Evolutionary conservation across 2,797 vertebrate genomes (phyloP).

Genomic region (Gastrophryne carolinensis): DNA sequence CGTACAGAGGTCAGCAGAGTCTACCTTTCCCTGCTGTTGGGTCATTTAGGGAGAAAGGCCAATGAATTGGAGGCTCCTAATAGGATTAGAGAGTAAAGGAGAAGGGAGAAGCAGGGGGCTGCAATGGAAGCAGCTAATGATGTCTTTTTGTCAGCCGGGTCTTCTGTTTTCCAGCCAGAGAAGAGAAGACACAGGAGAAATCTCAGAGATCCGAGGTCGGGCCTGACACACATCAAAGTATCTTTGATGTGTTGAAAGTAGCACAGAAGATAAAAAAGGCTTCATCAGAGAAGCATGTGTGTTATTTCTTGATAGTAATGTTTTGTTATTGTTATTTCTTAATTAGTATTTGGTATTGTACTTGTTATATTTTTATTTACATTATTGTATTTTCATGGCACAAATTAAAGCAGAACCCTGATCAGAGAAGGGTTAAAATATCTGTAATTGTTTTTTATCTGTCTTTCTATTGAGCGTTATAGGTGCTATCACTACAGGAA

Average conservation of each 20-base stretch:
- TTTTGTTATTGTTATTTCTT: too few relatives aligned
- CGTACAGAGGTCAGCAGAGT: conserved; percentile 8
- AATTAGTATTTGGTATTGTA: too few relatives aligned
- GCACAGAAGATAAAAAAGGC: not conserved
- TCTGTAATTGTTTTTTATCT: too few relatives aligned
- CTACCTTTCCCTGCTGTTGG: conserved; percentile 23
- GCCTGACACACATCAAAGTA: conserved; percentile 1
- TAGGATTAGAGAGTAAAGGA: conserved; percentile 37
- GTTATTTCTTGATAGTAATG: not conserved
- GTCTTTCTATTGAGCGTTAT: too few relatives aligned
- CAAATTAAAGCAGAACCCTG: too few relatives aligned
- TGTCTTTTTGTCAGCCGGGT: conserved; percentile 22
- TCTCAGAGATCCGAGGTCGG: not conserved
- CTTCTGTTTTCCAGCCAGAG: not conserved
- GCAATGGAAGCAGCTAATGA: conserved; percentile 34
- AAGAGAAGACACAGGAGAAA: not conserved
- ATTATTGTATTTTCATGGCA: too few relatives aligned
- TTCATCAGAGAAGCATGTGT: not conserved
- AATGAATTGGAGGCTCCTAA: conserved; percentile 21
- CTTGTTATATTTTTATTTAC: too few relatives aligned
- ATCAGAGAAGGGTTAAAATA: too few relatives aligned
- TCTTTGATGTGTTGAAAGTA: conserved; percentile 21
- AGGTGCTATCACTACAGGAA: too few relatives aligned
- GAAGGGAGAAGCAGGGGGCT: not conserved
- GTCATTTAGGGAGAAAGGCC: conserved; percentile 17